Conservation (phyloP, 2,113 vertebrate genomes). For the Aviceda subcristata region DNA sequence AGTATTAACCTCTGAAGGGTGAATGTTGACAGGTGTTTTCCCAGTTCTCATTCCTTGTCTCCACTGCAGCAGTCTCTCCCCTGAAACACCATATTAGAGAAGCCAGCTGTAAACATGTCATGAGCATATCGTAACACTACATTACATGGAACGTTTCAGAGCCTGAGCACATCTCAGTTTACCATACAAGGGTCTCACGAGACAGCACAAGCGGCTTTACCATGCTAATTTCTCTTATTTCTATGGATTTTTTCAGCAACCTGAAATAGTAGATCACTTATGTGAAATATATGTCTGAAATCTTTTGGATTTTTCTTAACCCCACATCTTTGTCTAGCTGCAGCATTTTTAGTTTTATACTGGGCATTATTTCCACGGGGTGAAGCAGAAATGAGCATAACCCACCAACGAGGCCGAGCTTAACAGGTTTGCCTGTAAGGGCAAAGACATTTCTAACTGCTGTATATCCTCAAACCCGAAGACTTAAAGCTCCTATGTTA, state of each 20-base stretch:
- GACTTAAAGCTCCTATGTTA: neutral
- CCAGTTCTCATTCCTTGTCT: neutral
- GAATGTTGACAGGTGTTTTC: neutral
- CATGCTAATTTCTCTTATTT: neutral
- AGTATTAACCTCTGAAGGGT: neutral
- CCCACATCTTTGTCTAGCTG: neutral
- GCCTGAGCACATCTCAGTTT: neutral
- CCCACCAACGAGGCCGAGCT: fast-evolving
- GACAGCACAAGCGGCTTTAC: neutral
- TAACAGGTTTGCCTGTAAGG: fast-evolving
- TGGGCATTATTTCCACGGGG: fast-evolving
- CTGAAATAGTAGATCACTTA: neutral
- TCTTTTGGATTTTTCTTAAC: neutral
- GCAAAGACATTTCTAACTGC: neutral
- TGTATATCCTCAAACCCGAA: fast-evolving
- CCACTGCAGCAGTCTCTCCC: neutral
- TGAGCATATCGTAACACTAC: neutral
- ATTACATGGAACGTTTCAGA: neutral
- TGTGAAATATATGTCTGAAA: neutral
- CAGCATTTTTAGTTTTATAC: neutral
- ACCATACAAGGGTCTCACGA: neutral
- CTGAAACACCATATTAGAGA: neutral
- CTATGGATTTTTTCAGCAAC: neutral
- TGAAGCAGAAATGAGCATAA: fast-evolving
- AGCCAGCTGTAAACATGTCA: neutral